Evolutionary conservation across 2,888 invertebrate species (phyloP).

Genomic region (Pachliopta kotzebuea): DNA sequence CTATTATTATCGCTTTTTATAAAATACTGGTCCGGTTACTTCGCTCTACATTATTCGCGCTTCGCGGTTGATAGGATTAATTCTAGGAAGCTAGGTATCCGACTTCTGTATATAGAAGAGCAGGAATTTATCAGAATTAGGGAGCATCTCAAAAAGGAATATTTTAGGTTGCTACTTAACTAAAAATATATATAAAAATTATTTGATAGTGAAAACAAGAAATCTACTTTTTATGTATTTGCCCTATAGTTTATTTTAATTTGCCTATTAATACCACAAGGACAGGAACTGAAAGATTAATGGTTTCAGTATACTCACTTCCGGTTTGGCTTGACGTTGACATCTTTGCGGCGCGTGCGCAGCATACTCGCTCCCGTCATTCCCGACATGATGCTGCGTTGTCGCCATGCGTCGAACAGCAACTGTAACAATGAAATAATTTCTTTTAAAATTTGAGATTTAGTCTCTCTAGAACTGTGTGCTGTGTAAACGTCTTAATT

Average conservation of each 20-base stretch:
- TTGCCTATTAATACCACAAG: too few species aligned
- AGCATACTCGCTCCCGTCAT: conserved; percentile 88
- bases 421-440: conserved; percentile 43
- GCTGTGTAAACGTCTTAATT: too few species aligned
- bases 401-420: conserved; percentile 64
- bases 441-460: background rate
- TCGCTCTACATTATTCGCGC: background rate
- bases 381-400: conserved; percentile 72
- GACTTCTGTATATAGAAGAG: background rate
- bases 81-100: too few species aligned
- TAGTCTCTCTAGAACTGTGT: too few species aligned
- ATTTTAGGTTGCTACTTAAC: too few species aligned
- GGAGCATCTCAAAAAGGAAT: too few species aligned
- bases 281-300: background rate
- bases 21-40: background rate
- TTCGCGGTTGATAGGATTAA: too few species aligned
- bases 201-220: too few species aligned
- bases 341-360: conserved; percentile 91
- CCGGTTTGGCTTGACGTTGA: conserved; percentile 93
- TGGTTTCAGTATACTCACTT: conserved; percentile 80
- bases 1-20: conserved; percentile 5
- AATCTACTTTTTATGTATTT: too few species aligned
- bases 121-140: too few species aligned
- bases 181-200: too few species aligned
- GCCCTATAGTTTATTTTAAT: too few species aligned